A percentile compares a stretch with the other conserved stretches of the same genome.
Evolutionary conservation across 2,113 vertebrate species (phyloP).

Genomic region (Romanogobio albipinnatus): DNA sequence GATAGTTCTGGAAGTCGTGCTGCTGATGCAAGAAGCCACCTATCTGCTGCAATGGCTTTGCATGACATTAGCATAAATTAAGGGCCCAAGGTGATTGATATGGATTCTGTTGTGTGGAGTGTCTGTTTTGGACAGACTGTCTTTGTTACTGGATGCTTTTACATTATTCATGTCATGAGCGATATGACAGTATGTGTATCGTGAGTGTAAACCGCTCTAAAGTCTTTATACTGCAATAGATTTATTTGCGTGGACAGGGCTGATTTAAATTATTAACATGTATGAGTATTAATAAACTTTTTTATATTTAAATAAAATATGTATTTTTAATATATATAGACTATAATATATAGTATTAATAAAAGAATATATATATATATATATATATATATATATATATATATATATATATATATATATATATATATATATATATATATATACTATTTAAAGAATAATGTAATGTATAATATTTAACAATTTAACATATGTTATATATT

Average conservation of each 20-base stretch:
- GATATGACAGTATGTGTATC: background rate
- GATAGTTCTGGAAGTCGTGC: background rate
- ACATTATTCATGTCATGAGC: slow-evolving; percentile 3
- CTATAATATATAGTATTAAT: too few relatives aligned
- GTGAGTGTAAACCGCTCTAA: background rate
- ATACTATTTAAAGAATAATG: too few relatives aligned
- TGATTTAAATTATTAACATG: background rate
- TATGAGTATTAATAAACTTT: background rate
- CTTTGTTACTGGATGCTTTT: slow-evolving; percentile 9
- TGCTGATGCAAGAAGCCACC: slow-evolving; percentile 49
- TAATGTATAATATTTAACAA: too few relatives aligned
- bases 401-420: too few relatives aligned
- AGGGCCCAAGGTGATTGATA: slow-evolving; percentile 24
- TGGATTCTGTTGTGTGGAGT: background rate
- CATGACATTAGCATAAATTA: slow-evolving; percentile 52
- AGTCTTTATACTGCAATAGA: background rate
- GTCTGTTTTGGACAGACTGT: slow-evolving; percentile 6
- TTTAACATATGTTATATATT: too few relatives aligned
- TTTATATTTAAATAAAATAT: background rate
- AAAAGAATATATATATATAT: background rate
- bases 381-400: too few relatives aligned
- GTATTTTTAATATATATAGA: background rate
- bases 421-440: too few relatives aligned
- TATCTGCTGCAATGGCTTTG: slow-evolving; percentile 51
- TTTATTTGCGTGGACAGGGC: background rate